Conservation (phyloP, 1,140 invertebrate species). For the Chironomus striatipennis region DNA sequence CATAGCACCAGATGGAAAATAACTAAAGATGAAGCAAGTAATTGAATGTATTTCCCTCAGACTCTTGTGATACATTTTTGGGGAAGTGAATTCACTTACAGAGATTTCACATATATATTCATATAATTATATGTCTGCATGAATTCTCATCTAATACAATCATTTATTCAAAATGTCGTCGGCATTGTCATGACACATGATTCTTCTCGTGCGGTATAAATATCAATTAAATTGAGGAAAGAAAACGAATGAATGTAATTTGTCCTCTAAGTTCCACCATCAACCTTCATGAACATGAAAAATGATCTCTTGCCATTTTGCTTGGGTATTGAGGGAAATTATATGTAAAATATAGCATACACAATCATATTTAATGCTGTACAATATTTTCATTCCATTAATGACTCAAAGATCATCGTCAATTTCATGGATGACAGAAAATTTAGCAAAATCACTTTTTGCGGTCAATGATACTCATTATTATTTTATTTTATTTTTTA, state of each 20-base stretch:
- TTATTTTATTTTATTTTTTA: conserved; percentile 23
- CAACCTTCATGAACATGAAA: background rate
- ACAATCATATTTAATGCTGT: background rate
- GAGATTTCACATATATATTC: too few species aligned
- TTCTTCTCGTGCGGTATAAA: background rate
- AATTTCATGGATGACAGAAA: background rate
- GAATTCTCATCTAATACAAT: too few species aligned
- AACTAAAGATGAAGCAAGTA: too few species aligned
- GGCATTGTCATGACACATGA: background rate
- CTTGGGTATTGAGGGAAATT: too few species aligned
- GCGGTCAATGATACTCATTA: background rate
- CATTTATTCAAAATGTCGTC: background rate
- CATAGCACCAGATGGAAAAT: too few species aligned
- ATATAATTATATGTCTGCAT: too few species aligned
- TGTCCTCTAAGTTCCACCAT: background rate
- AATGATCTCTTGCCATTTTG: background rate
- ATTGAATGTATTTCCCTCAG: too few species aligned
- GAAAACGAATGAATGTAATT: too few species aligned
- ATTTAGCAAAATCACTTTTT: background rate
- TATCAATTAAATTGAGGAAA: background rate
- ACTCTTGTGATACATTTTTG: too few species aligned
- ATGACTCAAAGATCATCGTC: background rate
- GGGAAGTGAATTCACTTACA: too few species aligned
- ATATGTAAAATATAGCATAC: too few species aligned
- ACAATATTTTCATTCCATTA: background rate